phyloP scores from a whole-genome alignment of 2,888 invertebrate genomes.

The Myopa testacea region DNA sequence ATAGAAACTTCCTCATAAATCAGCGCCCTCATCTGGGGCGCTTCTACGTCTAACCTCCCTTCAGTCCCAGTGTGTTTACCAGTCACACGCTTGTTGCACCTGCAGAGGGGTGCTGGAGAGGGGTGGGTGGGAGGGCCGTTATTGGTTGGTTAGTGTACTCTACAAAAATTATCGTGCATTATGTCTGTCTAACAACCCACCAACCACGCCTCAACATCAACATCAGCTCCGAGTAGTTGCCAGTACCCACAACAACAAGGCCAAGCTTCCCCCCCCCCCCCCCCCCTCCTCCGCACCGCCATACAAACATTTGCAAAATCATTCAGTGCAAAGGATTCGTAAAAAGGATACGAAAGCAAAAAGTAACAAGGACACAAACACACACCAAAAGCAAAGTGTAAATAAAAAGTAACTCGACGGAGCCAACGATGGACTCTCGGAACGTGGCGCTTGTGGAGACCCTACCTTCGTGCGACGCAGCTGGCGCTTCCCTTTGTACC shows the following conservation, averaged over 20 bases:
- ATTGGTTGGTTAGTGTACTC: constrained; percentile 4
- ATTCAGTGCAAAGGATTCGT: constrained; percentile 27
- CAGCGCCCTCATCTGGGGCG: too few relatives aligned
- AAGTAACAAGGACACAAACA: background rate
- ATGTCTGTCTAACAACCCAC: constrained; percentile 51
- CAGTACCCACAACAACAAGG: background rate
- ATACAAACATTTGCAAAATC: constrained; percentile 14
- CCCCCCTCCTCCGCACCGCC: background rate
- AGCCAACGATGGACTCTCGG: too few relatives aligned
- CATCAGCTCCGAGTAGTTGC: background rate
- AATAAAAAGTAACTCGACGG: background rate
- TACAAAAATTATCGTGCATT: constrained; percentile 63
- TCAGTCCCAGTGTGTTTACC: too few relatives aligned
- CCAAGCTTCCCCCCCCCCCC: background rate
- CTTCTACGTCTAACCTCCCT: too few relatives aligned
- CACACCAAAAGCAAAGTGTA: background rate
- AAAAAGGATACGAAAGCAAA: constrained; percentile 20
- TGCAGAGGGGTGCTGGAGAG: background rate
- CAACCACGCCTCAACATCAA: constrained; percentile 7
- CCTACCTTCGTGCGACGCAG: constrained; percentile 83
- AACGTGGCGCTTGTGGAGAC: constrained; percentile 26
- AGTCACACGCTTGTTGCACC: constrained; percentile 26
- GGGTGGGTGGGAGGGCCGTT: background rate
- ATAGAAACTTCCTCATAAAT: too few relatives aligned
- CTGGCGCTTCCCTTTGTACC: constrained; percentile 89